Evolutionary conservation across 1,140 invertebrate species (phyloP), one percentile per base, ranked within the genome.

Genomic region (Neomicropteryx cornuta): DNA sequence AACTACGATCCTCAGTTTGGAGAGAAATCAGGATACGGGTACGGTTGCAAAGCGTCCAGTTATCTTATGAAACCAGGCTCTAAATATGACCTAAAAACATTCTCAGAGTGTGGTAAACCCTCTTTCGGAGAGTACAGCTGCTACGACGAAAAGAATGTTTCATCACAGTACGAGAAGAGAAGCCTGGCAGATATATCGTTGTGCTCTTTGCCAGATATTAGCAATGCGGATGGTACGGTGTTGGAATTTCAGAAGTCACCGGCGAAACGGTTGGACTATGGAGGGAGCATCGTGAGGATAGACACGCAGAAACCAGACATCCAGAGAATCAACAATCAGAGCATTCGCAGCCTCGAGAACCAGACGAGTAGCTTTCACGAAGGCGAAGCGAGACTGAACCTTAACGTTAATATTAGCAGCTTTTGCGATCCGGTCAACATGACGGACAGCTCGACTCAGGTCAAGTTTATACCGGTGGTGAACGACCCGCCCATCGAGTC

Each of bases 221-320:
- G 55, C 18, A n/a, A n/a, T n/a, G n/a, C n/a, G n/a, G 77, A 79
- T 43, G 45, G 79, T 23, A 73, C 75, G 21, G 51, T 79, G 20
- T 73, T 81, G 39, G 78, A 81, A 48, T 79, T 79, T 45, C 72
- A 74, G 44, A 71, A 66, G 4, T 76, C 73, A 2, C 72, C 74
- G 11, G 47, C 75, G 49, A 52, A 74, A 47, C 60, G 74, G 29
- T 48, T 65, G 3, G 62, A 75, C 39, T 67, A 68, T 48, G 57
- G 61, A 16, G 58, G 60, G 6, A 68, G 62, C 49, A 58, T 60
- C 58, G 52, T 72, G 55, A 60, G 62, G 59, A 33, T 64, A 56
- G 49, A 69, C 50, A 55, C 72, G 44, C 62, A 71, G 45, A 58
- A 72, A 52, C 57, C 72, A 46, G 58, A 75, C 60, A 53, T 67